Conservation (phyloP, 2,888 invertebrate species). For the Caenorhabditis sp. region DNA sequence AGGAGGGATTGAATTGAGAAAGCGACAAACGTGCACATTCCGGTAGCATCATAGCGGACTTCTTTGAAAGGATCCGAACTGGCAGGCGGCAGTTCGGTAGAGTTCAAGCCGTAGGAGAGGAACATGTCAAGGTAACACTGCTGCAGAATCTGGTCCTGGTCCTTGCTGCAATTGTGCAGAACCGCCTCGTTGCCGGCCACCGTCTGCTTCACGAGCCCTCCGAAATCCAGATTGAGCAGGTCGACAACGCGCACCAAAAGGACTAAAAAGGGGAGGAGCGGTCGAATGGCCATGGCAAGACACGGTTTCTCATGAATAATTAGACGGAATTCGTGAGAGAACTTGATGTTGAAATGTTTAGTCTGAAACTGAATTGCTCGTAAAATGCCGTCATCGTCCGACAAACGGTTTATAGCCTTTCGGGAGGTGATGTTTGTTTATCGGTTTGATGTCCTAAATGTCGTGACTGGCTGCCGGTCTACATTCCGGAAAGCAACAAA, state of each 20-base stretch:
- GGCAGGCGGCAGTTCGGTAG: conserved; percentile 11
- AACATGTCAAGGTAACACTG: conserved; percentile 47
- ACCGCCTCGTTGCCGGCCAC: conserved; percentile 46
- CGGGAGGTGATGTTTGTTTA: conserved; percentile 49
- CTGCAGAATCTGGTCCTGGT: conserved; percentile 39
- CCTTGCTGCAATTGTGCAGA: conserved; percentile 39
- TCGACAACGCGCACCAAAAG: neutral
- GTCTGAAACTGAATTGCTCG: conserved; percentile 40
- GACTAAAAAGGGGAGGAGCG: neutral
- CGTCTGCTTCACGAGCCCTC: conserved; percentile 46
- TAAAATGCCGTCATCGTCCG: conserved; percentile 49
- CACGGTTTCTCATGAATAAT: neutral
- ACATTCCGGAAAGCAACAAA: neutral
- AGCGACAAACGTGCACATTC: conserved; percentile 53
- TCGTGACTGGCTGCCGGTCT: conserved; percentile 11
- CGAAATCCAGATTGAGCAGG: conserved; percentile 18
- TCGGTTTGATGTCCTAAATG: conserved; percentile 23
- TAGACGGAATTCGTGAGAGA: neutral
- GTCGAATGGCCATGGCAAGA: neutral
- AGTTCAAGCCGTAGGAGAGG: conserved; percentile 22
- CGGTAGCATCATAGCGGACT: conserved; percentile 34
- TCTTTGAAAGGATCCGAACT: conserved; percentile 28
- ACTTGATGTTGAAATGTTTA: conserved; percentile 22
- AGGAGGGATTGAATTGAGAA: too few relatives aligned
- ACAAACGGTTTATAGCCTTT: conserved; percentile 50